These are phyloP conservation scores for Laticauda laticaudata DNA, from an alignment of 2,113 vertebrate genomes.

Conservation along the genomic window DNA sequence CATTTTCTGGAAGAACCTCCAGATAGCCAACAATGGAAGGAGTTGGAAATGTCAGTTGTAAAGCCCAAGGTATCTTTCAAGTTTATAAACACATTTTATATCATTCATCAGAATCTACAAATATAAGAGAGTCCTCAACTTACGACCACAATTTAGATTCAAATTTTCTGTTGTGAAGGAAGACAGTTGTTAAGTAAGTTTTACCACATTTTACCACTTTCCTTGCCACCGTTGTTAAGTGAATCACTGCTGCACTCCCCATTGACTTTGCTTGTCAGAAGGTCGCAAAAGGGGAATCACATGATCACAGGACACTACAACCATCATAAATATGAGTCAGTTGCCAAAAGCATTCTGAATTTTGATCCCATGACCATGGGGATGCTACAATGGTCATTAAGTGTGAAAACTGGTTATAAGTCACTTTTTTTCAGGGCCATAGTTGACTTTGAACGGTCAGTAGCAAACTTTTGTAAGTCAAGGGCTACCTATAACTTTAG, in stretches of 20 bases:
- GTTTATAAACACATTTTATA: not conserved
- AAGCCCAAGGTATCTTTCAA: not conserved
- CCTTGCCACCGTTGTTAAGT: not conserved
- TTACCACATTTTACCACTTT: not conserved
- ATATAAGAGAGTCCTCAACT: not conserved
- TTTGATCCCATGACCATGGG: not conserved
- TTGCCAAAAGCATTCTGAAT: not conserved
- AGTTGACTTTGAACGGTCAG: not conserved
- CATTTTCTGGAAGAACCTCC: not conserved
- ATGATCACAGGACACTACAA: not conserved
- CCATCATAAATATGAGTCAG: not conserved
- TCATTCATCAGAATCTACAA: not conserved
- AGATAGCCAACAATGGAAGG: not conserved
- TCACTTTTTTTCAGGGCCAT: not conserved
- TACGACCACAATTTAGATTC: too few relatives aligned
- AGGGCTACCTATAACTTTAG: not conserved
- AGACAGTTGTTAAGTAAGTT: not conserved
- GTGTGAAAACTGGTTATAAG: not conserved
- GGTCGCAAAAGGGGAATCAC: not conserved
- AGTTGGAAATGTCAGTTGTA: not conserved
- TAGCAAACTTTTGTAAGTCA: not conserved
- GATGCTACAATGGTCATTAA: not conserved
- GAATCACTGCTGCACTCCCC: not conserved
- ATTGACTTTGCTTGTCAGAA: not conserved
- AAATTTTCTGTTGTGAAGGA: not conserved